Percentiles rank a stretch among this genome's conserved stretches.
Conservation (phyloP, 2,888 invertebrate genomes). For the Acanthococcus lagerstroemiae region DNA sequence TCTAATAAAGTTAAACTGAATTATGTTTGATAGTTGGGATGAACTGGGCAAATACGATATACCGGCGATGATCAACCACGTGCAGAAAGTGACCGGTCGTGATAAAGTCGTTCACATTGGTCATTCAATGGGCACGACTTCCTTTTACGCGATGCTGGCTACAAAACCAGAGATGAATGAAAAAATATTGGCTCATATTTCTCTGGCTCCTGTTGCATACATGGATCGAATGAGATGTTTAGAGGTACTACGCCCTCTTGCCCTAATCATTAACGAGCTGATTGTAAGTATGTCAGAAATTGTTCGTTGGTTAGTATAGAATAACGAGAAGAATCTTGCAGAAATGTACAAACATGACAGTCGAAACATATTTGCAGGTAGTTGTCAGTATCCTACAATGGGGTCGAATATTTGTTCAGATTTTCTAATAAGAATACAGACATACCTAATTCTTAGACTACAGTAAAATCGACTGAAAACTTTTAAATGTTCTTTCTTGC, state of each 20-base stretch:
- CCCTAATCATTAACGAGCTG: neutral
- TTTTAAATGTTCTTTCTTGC: too few species aligned
- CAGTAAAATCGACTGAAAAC: too few species aligned
- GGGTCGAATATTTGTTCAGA: too few species aligned
- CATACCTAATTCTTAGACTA: too few species aligned
- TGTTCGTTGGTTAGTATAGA: too few species aligned
- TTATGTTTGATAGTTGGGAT: slow-evolving; percentile 62
- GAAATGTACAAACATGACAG: too few species aligned
- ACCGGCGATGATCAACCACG: slow-evolving; percentile 69
- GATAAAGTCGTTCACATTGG: slow-evolving; percentile 62
- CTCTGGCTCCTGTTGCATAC: slow-evolving; percentile 56
- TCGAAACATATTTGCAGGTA: too few species aligned
- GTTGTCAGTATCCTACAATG: too few species aligned
- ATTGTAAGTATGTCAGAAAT: slow-evolving; percentile 13
- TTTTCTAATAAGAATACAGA: too few species aligned
- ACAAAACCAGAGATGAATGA: slow-evolving; percentile 57
- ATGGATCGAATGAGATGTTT: slow-evolving; percentile 42
- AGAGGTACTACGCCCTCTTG: slow-evolving; percentile 9
- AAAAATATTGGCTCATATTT: slow-evolving; percentile 47
- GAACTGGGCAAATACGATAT: slow-evolving; percentile 78
- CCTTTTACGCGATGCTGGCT: slow-evolving; percentile 60
- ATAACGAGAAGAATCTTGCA: too few species aligned
- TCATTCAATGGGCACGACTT: slow-evolving; percentile 82
- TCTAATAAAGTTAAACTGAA: too few species aligned
- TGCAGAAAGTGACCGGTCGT: slow-evolving; percentile 46